Percentiles rank a stretch among this genome's conserved stretches.
These are phyloP conservation scores for Coendou prehensilis DNA, from an alignment of 2,797 vertebrate species.

Conservation along the genomic window DNA sequence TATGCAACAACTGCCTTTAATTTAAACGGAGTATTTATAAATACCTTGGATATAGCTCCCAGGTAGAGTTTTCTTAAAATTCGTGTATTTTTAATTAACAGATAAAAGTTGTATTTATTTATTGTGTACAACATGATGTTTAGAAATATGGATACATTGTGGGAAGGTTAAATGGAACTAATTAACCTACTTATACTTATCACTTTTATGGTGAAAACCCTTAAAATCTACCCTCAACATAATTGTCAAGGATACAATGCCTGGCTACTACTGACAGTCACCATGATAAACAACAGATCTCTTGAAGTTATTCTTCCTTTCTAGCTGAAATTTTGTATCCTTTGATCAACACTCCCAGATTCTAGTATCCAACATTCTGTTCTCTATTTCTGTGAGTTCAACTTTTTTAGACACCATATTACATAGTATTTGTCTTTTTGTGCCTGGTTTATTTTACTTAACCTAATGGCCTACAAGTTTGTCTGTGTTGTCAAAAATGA, in stretches of 20 bases:
- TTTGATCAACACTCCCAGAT: neutral
- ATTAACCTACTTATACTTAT: neutral
- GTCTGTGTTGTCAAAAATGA: neutral
- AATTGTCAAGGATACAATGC: neutral
- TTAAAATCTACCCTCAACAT: neutral
- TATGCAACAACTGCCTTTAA: neutral
- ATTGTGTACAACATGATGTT: neutral
- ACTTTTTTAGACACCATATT: neutral
- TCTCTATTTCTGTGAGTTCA: neutral
- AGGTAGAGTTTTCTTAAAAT: slow-evolving; percentile 62
- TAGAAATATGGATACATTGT: neutral
- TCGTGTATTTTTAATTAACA: neutral
- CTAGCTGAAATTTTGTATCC: neutral
- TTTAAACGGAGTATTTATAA: rapidly evolving
- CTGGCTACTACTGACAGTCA: neutral
- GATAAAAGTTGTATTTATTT: neutral
- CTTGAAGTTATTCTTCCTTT: neutral
- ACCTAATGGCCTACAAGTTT: neutral
- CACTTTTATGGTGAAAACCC: neutral
- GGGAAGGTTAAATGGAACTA: neutral
- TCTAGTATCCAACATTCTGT: neutral
- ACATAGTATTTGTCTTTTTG: neutral
- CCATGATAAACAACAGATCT: too few species aligned
- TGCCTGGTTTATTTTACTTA: neutral
- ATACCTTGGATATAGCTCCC: slow-evolving; percentile 75